Percentiles rank a stretch among this genome's conserved stretches.
phyloP scores from a whole-genome alignment of 2,113 vertebrate species.

The Phyllostomus discolor region DNA sequence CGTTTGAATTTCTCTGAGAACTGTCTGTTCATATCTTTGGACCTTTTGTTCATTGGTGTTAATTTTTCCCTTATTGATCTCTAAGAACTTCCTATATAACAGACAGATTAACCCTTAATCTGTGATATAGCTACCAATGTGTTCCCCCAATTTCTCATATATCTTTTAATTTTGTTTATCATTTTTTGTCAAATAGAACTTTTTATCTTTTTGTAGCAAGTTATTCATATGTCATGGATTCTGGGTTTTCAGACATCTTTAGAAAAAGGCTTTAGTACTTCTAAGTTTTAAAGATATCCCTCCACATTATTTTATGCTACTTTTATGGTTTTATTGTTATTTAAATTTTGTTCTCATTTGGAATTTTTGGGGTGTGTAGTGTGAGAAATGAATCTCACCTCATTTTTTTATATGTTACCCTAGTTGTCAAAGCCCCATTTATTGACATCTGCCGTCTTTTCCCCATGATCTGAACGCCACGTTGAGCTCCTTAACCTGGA shows the following conservation, averaged over 20 bases:
- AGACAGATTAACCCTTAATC: background rate
- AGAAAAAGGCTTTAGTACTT: background rate
- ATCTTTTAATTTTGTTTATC: constrained; percentile 12
- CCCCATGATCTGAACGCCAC: background rate
- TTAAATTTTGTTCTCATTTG: background rate
- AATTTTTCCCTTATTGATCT: background rate
- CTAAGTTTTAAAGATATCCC: background rate
- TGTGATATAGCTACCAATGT: background rate
- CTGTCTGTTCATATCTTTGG: background rate
- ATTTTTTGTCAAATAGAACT: background rate
- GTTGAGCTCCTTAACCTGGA: background rate
- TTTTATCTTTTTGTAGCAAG: background rate
- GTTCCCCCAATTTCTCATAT: background rate
- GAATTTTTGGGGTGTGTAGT: background rate
- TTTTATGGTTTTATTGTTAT: background rate
- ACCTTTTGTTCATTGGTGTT: background rate
- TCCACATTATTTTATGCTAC: background rate
- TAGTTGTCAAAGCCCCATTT: background rate
- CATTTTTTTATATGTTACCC: background rate
- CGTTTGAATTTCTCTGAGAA: constrained; percentile 23
- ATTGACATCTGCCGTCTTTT: background rate
- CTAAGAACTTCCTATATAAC: background rate
- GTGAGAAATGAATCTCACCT: background rate
- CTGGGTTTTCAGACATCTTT: background rate
- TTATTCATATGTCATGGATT: background rate